Percentiles rank a stretch among this genome's conserved stretches.
Evolutionary conservation across 2,797 vertebrate species (phyloP).

Genomic region (Sebastes taczanowskii): DNA sequence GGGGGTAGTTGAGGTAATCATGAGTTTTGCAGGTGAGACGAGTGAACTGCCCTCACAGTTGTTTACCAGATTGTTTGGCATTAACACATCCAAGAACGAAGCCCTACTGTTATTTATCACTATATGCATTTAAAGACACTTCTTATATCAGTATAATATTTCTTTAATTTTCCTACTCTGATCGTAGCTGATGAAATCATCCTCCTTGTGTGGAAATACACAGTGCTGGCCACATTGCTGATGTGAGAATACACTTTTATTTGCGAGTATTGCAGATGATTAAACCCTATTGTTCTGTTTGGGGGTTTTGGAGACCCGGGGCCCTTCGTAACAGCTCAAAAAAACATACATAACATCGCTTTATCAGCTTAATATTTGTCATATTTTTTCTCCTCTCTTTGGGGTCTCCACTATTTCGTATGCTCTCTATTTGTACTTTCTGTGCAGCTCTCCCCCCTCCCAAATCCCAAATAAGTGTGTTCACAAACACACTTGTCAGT

Average conservation of each 20-base stretch:
- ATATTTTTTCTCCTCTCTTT: not conserved
- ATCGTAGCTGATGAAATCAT: not conserved
- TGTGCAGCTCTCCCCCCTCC: not conserved
- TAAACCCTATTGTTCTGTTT: not conserved
- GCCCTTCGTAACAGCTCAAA: not conserved
- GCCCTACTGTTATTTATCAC: not conserved
- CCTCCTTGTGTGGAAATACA: not conserved
- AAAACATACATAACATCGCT: not conserved
- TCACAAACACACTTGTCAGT: not conserved
- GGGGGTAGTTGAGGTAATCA: constrained; percentile 36
- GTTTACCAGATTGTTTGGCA: not conserved
- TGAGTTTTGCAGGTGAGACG: constrained; percentile 53
- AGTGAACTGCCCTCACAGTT: constrained; percentile 1
- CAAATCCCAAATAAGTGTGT: not conserved
- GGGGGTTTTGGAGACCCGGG: not conserved
- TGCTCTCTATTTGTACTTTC: not conserved
- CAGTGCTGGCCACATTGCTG: not conserved
- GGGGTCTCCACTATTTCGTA: not conserved
- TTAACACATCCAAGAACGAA: not conserved
- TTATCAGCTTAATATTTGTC: not conserved
- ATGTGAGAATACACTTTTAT: not conserved
- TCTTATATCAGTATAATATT: not conserved
- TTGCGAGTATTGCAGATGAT: not conserved
- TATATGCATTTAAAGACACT: not conserved
- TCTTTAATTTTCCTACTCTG: not conserved